A percentile compares a stretch with the other conserved stretches of the same genome.
These are phyloP conservation scores for Eristalis pertinax DNA, from an alignment of 2,888 invertebrate species.

Conservation along the genomic window DNA sequence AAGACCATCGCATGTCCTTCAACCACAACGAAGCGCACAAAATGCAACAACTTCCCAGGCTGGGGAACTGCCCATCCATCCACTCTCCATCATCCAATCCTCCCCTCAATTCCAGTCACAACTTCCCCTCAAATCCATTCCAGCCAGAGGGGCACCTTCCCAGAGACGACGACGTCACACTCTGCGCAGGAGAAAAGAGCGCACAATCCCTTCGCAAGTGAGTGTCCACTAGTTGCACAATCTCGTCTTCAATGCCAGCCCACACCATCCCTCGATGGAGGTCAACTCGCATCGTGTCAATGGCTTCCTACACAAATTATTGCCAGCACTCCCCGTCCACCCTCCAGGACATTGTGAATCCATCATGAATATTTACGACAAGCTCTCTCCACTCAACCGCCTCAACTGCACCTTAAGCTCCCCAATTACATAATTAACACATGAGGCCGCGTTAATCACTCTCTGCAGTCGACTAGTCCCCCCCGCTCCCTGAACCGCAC, in stretches of 20 bases:
- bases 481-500: too few relatives aligned
- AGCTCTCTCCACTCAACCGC: not conserved
- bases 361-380: slow-evolving; percentile 53
- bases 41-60: not conserved
- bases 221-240: slow-evolving; percentile 55
- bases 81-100: slow-evolving; percentile 21
- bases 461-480: not conserved
- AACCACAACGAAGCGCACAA: too few relatives aligned
- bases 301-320: slow-evolving; percentile 46
- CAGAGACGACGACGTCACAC: slow-evolving; percentile 29
- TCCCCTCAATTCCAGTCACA: not conserved
- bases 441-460: slow-evolving; percentile 60
- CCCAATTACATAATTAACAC: slow-evolving; percentile 67
- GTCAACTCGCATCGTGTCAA: slow-evolving; percentile 49
- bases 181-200: slow-evolving; percentile 14
- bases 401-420: slow-evolving; percentile 32
- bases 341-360: slow-evolving; percentile 15
- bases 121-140: not conserved
- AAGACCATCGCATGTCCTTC: not conserved
- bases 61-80: not conserved
- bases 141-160: not conserved
- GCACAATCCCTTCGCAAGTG: not conserved
- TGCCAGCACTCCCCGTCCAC: slow-evolving; percentile 40
- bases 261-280: slow-evolving; percentile 21
- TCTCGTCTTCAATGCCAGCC: not conserved